phyloP scores from a whole-genome alignment of 2,797 vertebrate genomes.

The Protosalanx chinensis region DNA sequence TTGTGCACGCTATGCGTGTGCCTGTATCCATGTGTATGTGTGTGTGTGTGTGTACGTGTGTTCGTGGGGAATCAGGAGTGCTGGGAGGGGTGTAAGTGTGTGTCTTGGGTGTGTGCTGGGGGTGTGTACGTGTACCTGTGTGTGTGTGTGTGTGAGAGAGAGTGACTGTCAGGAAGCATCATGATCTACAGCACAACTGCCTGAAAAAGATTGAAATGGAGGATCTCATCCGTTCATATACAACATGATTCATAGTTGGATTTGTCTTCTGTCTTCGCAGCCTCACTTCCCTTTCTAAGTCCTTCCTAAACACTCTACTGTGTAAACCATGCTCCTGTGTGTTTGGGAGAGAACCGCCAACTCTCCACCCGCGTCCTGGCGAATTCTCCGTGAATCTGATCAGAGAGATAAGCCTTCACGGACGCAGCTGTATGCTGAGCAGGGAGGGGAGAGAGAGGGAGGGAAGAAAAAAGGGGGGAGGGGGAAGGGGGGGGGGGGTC shows the following conservation, averaged over 20 bases:
- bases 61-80: background rate
- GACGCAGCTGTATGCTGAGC: background rate
- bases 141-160: conserved; percentile 1
- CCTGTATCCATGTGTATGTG: background rate
- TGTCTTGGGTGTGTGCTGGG: too few relatives aligned
- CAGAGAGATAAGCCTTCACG: too few relatives aligned
- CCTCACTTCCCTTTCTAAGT: background rate
- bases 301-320: background rate
- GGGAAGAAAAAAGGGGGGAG: background rate
- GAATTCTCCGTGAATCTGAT: too few relatives aligned
- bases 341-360: too few relatives aligned
- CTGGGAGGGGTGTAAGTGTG: too few relatives aligned
- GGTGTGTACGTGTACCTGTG: background rate
- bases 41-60: background rate
- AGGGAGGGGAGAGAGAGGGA: background rate
- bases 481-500: too few relatives aligned
- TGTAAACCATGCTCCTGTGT: background rate
- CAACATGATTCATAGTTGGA: background rate
- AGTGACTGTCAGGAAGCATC: conserved; percentile 5
- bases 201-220: conserved; percentile 6
- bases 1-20: conserved; percentile 6
- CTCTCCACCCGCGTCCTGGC: too few relatives aligned
- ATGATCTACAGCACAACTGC: conserved; percentile 1
- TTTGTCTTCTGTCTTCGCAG: conserved; percentile 11
- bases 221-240: conserved; percentile 11